These are phyloP conservation scores for Ptilodon capucinus DNA, from an alignment of 2,888 invertebrate genomes.

Conservation along the genomic window DNA sequence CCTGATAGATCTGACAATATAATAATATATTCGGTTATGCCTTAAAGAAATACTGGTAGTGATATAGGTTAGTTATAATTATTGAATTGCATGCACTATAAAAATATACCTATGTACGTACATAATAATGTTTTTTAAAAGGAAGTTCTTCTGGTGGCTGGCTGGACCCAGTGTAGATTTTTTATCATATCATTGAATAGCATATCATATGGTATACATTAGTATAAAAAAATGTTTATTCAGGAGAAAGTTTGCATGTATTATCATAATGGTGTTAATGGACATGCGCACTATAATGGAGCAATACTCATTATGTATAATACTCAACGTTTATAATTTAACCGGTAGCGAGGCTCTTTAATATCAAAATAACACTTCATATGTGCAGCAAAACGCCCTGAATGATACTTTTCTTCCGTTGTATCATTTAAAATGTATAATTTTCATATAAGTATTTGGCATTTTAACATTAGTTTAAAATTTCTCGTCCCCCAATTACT, in stretches of 20 bases:
- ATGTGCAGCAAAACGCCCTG: no score
- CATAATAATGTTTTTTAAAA: conserved; percentile 48
- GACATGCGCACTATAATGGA: no score
- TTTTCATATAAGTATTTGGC: no score
- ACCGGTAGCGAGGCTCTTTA: no score
- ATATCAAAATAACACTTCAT: no score
- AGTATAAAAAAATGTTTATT: conserved; percentile 48
- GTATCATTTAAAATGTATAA: no score
- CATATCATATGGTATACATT: conserved; percentile 71
- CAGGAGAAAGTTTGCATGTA: conserved; percentile 43
- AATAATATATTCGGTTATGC: conserved; percentile 71
- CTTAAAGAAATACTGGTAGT: conserved; percentile 76
- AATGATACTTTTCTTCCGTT: no score
- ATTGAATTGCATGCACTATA: conserved; percentile 72
- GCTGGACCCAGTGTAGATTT: conserved; percentile 76
- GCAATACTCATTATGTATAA: background rate
- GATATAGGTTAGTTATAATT: conserved; percentile 66
- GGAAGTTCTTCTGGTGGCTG: conserved; percentile 57
- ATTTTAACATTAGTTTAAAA: no score
- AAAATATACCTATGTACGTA: conserved; percentile 43
- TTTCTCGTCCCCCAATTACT: no score
- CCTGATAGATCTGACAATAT: conserved; percentile 82
- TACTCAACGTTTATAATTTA: no score
- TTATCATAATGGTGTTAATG: conserved; percentile 8
- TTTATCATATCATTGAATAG: conserved; percentile 81